Evolutionary conservation across 2,797 vertebrate genomes (phyloP), one percentile per base, ranked within the genome.

Genomic region (Parauchenoglanis ngamensis): DNA sequence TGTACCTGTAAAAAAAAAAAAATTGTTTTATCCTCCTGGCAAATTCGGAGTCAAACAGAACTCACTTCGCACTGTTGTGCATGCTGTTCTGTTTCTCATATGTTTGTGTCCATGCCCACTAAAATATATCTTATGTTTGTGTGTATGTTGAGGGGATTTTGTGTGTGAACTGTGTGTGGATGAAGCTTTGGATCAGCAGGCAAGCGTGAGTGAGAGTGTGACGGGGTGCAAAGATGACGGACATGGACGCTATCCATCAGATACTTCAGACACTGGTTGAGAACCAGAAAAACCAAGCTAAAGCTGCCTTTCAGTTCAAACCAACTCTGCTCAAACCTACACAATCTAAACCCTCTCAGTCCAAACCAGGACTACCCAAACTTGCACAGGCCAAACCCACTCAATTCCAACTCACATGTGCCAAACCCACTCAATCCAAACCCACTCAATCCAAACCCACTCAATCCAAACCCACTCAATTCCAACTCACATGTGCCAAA

Each of bases 211-310:
- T 97, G 94, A 95, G 96, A 96, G 97, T 98, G 96, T 97, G 97
- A 97, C 97, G 97, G 95, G 95, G 94, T 96, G 96, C 97, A 96
- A 96, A 94, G 96, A 94, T 98, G 97, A 99, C 98, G 98, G 97
- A 99, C 97, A 96, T 96, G 96, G 97, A 49, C 35, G 63, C 46
- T 31, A 31, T 56, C 28, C 65, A 40, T 72, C 65, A 70, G 49
- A 70, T 70, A 46, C 82, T 65, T 46, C 6, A 80, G 23, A 63
- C 78, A 63, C 35, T 80, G 56, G 28, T 40, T 57, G 40, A 44
- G 56, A 57, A 65, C 61, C 59, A 59, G 4, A 59, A n/a, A 13
- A 83, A 52, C 25, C 13, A 67, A 83, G n/a, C 6, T 83, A 83
- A 52, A 67, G 59, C 40, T 70, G 63, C 63, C 72, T 67, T 25